These are phyloP conservation scores for Lepidonotus clava DNA, from an alignment of 2,888 invertebrate species.

Conservation along the genomic window DNA sequence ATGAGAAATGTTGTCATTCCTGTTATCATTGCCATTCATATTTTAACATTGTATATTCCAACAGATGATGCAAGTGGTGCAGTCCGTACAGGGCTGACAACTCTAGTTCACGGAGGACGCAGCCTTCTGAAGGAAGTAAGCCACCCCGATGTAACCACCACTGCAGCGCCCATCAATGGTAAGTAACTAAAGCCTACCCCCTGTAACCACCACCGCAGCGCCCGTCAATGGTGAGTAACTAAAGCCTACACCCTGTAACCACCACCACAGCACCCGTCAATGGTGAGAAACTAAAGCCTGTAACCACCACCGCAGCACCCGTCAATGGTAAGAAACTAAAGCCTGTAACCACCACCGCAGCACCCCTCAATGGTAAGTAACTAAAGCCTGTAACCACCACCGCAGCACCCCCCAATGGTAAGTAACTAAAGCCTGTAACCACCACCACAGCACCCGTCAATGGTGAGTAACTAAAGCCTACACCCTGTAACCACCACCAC, in stretches of 20 bases:
- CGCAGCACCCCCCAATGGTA: no score
- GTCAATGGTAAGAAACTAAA: neutral
- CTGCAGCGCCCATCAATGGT: neutral
- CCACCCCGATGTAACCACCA: neutral
- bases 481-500: neutral
- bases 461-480: no score
- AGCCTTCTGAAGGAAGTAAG: neutral
- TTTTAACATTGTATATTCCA: no score
- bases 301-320: neutral
- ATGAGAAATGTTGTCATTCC: no score
- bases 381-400: no score
- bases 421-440: no score
- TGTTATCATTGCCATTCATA: no score
- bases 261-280: neutral
- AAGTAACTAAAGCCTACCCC: neutral
- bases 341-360: neutral
- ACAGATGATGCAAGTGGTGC: constrained; percentile 24
- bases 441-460: no score
- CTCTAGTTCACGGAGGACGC: constrained; percentile 15
- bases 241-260: neutral
- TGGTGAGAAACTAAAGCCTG: neutral
- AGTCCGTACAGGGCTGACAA: neutral
- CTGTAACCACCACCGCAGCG: neutral
- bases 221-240: neutral
- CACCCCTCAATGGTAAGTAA: no score